Percentiles rank a stretch among this genome's conserved stretches.
Evolutionary conservation across 1,140 invertebrate species (phyloP).

Genomic region (Pemphigus obesinymphae): DNA sequence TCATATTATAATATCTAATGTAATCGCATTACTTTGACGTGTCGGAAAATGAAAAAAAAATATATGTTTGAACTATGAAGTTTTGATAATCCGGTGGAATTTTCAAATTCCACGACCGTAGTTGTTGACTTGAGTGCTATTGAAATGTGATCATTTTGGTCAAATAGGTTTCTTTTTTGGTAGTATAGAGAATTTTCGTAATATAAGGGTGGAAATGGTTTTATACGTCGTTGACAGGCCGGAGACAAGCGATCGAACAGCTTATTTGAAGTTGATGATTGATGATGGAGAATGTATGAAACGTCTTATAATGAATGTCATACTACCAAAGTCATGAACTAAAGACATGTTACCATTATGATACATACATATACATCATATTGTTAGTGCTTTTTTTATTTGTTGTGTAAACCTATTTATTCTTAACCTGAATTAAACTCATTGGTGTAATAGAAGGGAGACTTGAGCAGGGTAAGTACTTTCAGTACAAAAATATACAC

Average conservation of each 20-base stretch:
- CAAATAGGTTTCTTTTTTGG: not conserved
- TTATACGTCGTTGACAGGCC: not conserved
- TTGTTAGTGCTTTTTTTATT: not conserved
- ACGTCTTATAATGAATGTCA: not conserved
- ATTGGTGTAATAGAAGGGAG: too few species aligned
- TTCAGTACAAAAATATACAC: too few species aligned
- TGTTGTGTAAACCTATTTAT: too few species aligned
- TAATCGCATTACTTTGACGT: not conserved
- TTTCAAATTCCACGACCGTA: not conserved
- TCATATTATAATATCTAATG: not conserved
- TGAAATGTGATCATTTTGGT: constrained; percentile 18
- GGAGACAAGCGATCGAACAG: constrained; percentile 3
- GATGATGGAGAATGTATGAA: not conserved
- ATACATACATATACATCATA: not conserved
- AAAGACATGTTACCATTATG: not conserved
- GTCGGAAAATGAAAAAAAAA: not conserved
- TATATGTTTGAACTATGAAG: not conserved
- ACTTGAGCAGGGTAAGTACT: too few species aligned
- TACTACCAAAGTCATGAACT: not conserved
- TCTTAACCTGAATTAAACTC: too few species aligned
- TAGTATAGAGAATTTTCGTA: not conserved
- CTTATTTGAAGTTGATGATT: constrained; percentile 10
- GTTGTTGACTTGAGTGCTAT: not conserved
- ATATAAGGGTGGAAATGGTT: not conserved
- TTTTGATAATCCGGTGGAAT: not conserved